Base-by-base conservation (phyloP, 2,113 vertebrate species). In the Odontesthes bonariensis region DNA sequence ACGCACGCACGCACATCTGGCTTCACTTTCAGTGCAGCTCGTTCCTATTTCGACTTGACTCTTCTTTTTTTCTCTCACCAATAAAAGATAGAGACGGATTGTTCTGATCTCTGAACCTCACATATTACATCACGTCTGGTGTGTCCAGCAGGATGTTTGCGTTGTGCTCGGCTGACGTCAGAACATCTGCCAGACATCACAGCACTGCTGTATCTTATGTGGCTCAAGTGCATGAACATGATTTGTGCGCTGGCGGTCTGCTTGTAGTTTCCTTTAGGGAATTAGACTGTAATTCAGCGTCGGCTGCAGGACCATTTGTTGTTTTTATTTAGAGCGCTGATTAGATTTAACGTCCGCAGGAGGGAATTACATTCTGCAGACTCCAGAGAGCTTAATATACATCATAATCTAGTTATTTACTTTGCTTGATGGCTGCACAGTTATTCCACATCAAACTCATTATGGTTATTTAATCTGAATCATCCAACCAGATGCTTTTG, bases 121-220 rank as follows among this genome's bases (percentile, higher is more conserved):
- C 80, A 71, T n/a, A n/a, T 89, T 69, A 88, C 84, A 72, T 82
- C 78, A 83, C 22, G 59, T 79, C 85, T 84, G 77, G 76, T 13
- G 59, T 4, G 42, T 70, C 76, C 72, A 54, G 57, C 82, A 69
- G 86, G 81, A 81, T 78, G 88, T 87, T 84, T 77, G 66, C 59
- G n/a, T 67, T 38, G 67, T 3, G 74, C 67, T 76, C 52, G 0
- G 7, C 75, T 86, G 82, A 90, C 85, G 81, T 91, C 85, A 81
- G 67, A 61, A 53, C 69, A 82, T 70, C 60, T 75, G 68, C 23
- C 77, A 75, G 86, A 73, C 82, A 38, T 82, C 60, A 16, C 53
- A 14, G 78, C 2, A 10, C 75, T 47, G 85, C 80, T 61, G 64
- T 13, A 4, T 49, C 14, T 46, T 20, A 46, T 56, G 52, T 40